phyloP scores from a whole-genome alignment of 2,797 vertebrate genomes.

The Astyanax mexicanus region DNA sequence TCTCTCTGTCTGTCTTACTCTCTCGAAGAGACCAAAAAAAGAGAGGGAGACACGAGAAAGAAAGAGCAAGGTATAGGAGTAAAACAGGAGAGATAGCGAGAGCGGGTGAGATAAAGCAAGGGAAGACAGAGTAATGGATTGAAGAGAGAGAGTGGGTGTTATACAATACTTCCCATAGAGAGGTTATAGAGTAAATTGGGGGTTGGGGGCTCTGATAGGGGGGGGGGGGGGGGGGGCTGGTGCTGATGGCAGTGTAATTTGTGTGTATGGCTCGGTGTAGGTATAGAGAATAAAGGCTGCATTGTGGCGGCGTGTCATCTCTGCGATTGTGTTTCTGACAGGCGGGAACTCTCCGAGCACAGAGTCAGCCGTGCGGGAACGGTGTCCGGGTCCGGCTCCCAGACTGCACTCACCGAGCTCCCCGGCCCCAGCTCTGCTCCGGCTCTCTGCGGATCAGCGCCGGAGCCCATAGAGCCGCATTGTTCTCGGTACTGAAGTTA shows the following conservation, averaged over 20 bases:
- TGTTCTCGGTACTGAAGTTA: constrained; percentile 55
- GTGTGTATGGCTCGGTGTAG: constrained; percentile 7
- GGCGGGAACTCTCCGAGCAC: constrained; percentile 20
- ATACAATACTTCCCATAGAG: constrained; percentile 22
- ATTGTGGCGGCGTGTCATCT: constrained; percentile 45
- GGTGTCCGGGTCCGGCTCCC: constrained; percentile 6
- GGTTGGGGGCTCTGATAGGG: too few species aligned
- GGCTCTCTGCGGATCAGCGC: constrained; percentile 4
- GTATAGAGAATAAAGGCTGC: constrained; percentile 26
- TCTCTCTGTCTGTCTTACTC: too few species aligned
- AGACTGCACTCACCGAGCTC: constrained; percentile 30
- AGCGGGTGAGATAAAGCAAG: not conserved
- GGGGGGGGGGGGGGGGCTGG: not conserved
- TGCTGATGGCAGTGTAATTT: constrained; percentile 25
- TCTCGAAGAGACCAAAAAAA: too few species aligned
- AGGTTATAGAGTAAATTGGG: constrained; percentile 18
- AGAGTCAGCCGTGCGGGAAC: constrained; percentile 13
- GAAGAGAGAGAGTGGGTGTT: constrained; percentile 27
- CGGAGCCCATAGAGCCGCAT: constrained; percentile 41
- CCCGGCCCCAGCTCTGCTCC: constrained; percentile 4
- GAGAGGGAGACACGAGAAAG: not conserved
- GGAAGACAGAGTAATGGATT: not conserved
- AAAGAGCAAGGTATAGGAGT: not conserved
- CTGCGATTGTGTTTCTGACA: constrained; percentile 26
- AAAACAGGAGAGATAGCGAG: not conserved